These are phyloP conservation scores for Platycheirus rosarum DNA, from an alignment of 2,888 invertebrate genomes.

Conservation along the genomic window DNA sequence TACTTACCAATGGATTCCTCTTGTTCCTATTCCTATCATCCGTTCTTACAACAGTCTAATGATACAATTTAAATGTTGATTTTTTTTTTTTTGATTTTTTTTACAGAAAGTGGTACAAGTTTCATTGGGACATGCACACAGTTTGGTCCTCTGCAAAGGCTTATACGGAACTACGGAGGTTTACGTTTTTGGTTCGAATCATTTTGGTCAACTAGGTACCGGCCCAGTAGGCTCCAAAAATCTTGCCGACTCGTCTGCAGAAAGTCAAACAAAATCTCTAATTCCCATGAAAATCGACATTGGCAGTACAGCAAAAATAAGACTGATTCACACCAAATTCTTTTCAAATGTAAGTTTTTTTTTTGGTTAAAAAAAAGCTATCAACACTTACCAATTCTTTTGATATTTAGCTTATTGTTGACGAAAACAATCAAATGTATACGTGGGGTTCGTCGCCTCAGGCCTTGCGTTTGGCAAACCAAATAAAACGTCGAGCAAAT, in stretches of 20 bases:
- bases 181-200: constrained; percentile 93
- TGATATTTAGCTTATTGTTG: constrained; percentile 86
- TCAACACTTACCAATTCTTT: constrained; percentile 4
- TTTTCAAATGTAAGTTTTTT: constrained; percentile 88
- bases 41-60: too few relatives aligned
- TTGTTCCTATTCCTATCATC: too few relatives aligned
- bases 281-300: constrained; percentile 82
- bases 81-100: neutral
- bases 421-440: constrained; percentile 86
- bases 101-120: constrained; percentile 83
- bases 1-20: too few relatives aligned
- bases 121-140: constrained; percentile 82
- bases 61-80: too few relatives aligned
- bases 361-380: too few relatives aligned
- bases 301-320: constrained; percentile 79
- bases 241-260: constrained; percentile 63
- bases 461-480: constrained; percentile 87
- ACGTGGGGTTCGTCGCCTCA: constrained; percentile 92
- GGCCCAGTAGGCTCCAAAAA: constrained; percentile 80
- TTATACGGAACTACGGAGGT: constrained; percentile 82
- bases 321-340: constrained; percentile 85
- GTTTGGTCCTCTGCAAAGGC: constrained; percentile 80
- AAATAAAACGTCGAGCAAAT: constrained; percentile 85
- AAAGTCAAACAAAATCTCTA: constrained; percentile 79
- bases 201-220: constrained; percentile 93